Evolutionary conservation across 1,140 invertebrate genomes (phyloP), one percentile per base, ranked within the genome.

Genomic region (Andrena cerasifolii): DNA sequence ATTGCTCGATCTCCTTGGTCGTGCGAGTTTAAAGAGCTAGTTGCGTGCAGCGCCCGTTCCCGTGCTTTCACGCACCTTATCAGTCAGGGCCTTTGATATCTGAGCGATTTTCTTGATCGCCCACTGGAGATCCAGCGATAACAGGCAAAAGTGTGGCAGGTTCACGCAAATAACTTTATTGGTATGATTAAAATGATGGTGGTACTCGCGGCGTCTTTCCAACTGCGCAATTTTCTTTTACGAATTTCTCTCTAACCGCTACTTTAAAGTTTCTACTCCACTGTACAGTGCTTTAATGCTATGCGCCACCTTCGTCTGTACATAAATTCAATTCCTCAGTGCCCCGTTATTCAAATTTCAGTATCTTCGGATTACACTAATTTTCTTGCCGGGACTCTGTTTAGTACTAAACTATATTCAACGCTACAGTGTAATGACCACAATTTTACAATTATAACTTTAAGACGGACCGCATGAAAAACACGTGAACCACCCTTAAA

Each of bases 31-130:
- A 62, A 63, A 63, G 45, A 73, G 58, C 24, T 31, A 36, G 58
- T 73, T 73, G 71, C 71, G 59, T 73, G 71, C 40, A 12, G 16
- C 14, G 7, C 28, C 61, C 28, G 40, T 47, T 71, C 47, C n/a
- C 54, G 26, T 24, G 28, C 54, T 31, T 53, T 36, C 45, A 51
- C 71, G 56, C 70, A 73, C 31, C 21, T 33, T 59, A 71, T 53
- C 6, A 47, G 6, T 16, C 21, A 59, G 4, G 24, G 45, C 26
- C 63, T n/a, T 49, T 8, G 33, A 68, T 54, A 24, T 40, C 63
- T 5, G 12, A n/a, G 31, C 49, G 14, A 26, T 36, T 53, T 14
- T 26, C 33, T 14, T n/a, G 65, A 68, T 68, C 21, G 1, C 2
- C 4, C 4, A 40, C 36, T 10, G 10, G 36, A 40, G 36, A 40